Conservation (phyloP, 2,888 invertebrate species). For the Phasia obesa region DNA sequence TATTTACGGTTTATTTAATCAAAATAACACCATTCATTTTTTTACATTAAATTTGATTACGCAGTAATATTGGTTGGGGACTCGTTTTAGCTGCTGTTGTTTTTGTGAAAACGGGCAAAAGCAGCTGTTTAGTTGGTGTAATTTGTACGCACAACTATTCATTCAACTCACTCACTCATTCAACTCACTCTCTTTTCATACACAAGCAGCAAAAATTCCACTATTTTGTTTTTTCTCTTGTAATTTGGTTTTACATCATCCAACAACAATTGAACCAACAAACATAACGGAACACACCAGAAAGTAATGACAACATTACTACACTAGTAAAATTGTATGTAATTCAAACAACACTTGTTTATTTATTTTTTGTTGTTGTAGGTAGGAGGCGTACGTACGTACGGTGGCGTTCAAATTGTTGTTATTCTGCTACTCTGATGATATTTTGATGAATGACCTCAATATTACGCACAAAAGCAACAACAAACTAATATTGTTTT, state of each 20-base stretch:
- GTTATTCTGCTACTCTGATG: conserved; percentile 43
- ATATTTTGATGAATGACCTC: conserved; percentile 68
- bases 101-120: conserved; percentile 18
- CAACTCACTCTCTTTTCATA: conserved; percentile 35
- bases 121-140: conserved; percentile 54
- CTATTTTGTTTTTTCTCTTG: conserved; percentile 15
- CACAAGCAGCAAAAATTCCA: conserved; percentile 33
- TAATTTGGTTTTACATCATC: conserved; percentile 52
- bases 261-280: conserved; percentile 32
- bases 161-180: too few species aligned
- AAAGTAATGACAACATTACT: conserved; percentile 34
- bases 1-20: conserved; percentile 50
- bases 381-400: background rate
- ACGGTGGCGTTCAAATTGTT: conserved; percentile 24
- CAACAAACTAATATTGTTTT: conserved; percentile 17
- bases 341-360: conserved; percentile 50
- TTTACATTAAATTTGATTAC: conserved; percentile 53
- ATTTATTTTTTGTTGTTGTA: conserved; percentile 32
- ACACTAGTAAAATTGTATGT: conserved; percentile 30
- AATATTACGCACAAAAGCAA: conserved; percentile 62
- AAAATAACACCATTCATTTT: conserved; percentile 57
- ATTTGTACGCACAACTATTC: conserved; percentile 50
- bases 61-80: conserved; percentile 13
- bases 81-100: conserved; percentile 16
- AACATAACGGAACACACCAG: conserved; percentile 39